Evolutionary conservation across 2,888 invertebrate genomes (phyloP), one percentile per base, ranked within the genome.

Genomic region (Gasteruption jaculator): DNA sequence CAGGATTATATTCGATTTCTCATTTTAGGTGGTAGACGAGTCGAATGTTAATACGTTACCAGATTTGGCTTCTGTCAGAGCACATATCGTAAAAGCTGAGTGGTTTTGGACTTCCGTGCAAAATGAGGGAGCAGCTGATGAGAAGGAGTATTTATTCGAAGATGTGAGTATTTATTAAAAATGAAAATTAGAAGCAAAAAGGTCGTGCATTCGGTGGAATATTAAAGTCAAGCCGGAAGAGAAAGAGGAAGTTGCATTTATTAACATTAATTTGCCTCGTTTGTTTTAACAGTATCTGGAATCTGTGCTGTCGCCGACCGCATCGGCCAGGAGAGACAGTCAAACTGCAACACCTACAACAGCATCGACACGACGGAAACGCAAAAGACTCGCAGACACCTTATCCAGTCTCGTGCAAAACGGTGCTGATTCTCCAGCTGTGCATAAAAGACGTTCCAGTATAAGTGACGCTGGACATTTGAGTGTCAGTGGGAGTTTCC

Each of bases 51-150:
- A 79, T 58, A 75, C 81, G 35, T 79, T 85, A 50, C 85, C 84
- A 30, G 87, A 86, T 61, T 80, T 83, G 41, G 81, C 83, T 46
- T 73, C 80, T 48, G 63, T 72, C 11, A 79, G 80, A 56, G 84
- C 86, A 19, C 83, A 85, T 66, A 77, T 91, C 49, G 85, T 92
- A 39, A 91, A 89, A 72, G 88, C 88, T 5, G 91, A 95, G 75
- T 96, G 96, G 96, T 96, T 96, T 74, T 97, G 96, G 96, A 91
- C 90, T 25, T 93, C 94, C 33, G 91, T 96, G 48, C 95, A 95
- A 74, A 92, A 95, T 76, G 92, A 93, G 61, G 89, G 88, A 52
- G 87, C 90, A 60, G 91, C 92, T 47, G 87, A 89, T 62, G 96
- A 95, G 71, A 83, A 84, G 64, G 86, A 93, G 55, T 93, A 93